Percentiles rank a stretch among this genome's conserved stretches.
Conservation (phyloP, 1,140 invertebrate species). For the Aphidius ervi region DNA sequence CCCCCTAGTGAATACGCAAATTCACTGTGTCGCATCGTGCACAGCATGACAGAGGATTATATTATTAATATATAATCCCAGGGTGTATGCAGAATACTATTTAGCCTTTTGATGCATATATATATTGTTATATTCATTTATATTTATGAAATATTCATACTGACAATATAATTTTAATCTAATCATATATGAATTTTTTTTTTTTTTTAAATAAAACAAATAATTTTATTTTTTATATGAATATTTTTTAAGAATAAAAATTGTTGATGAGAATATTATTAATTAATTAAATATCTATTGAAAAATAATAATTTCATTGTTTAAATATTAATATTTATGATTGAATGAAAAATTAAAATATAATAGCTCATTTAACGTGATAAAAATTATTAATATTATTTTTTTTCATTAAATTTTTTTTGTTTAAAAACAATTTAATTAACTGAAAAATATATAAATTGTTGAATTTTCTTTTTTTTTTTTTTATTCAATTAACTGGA, state of each 20-base stretch:
- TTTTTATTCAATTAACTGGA: too few species aligned
- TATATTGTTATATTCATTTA: constrained; percentile 15
- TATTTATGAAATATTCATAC: background rate
- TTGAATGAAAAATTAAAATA: too few species aligned
- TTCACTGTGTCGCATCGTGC: constrained; percentile 11
- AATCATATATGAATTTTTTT: constrained; percentile 3
- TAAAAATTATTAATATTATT: too few species aligned
- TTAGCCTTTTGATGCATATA: constrained; percentile 4
- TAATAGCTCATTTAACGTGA: too few species aligned
- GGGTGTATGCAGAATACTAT: constrained; percentile 11
- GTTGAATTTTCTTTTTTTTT: too few species aligned
- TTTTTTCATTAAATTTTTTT: too few species aligned
- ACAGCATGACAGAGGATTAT: constrained; percentile 12
- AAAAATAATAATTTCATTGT: too few species aligned
- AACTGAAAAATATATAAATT: too few species aligned
- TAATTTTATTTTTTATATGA: background rate
- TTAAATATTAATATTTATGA: too few species aligned
- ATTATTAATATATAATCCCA: constrained; percentile 20
- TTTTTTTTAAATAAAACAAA: background rate
- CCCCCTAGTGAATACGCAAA: constrained; percentile 11
- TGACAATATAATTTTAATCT: background rate
- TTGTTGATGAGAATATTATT: too few species aligned
- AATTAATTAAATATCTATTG: too few species aligned
- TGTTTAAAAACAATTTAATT: too few species aligned
- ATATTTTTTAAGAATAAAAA: background rate